Evolutionary conservation across 2,888 invertebrate species (phyloP).

Genomic region (Agrotis exclamationis): DNA sequence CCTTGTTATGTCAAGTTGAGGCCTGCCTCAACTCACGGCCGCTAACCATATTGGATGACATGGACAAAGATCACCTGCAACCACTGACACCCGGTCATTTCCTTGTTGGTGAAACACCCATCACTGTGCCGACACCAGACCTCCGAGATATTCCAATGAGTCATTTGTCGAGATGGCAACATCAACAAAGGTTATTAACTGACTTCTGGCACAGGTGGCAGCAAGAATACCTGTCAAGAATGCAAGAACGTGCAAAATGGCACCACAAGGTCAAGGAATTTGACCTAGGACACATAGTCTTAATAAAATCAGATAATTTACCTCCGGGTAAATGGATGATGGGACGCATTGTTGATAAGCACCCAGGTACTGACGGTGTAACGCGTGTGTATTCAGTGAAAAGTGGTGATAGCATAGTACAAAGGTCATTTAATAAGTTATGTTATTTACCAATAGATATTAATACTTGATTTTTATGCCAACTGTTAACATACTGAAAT

Average conservation of each 20-base stretch:
- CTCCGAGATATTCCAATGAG: conserved; percentile 28
- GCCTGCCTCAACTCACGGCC: conserved; percentile 12
- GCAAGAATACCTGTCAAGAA: conserved; percentile 50
- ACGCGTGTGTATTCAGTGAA: conserved; percentile 60
- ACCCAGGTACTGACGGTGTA: conserved; percentile 55
- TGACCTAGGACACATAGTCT: conserved; percentile 59
- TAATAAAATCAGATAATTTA: conserved; percentile 56
- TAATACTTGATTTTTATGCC: neutral
- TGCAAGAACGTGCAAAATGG: conserved; percentile 63
- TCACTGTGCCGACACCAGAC: conserved; percentile 42
- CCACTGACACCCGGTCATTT: conserved; percentile 66
- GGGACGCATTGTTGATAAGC: conserved; percentile 57
- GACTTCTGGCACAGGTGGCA: conserved; percentile 62
- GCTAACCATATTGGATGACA: neutral
- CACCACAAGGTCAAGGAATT: conserved; percentile 42
- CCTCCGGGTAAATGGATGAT: conserved; percentile 60
- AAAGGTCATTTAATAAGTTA: conserved; percentile 54
- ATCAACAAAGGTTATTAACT: conserved; percentile 54
- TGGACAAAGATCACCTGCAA: neutral
- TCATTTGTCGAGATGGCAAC: conserved; percentile 58
- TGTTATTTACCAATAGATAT: conserved; percentile 49
- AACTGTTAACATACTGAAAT: too few species aligned
- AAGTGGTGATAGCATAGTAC: conserved; percentile 41
- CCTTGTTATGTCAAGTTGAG: conserved; percentile 5
- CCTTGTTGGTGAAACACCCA: conserved; percentile 54